Percentiles rank a stretch among this genome's conserved stretches.
Conservation (phyloP, 2,888 invertebrate species). For the Drosophila pegasa region DNA sequence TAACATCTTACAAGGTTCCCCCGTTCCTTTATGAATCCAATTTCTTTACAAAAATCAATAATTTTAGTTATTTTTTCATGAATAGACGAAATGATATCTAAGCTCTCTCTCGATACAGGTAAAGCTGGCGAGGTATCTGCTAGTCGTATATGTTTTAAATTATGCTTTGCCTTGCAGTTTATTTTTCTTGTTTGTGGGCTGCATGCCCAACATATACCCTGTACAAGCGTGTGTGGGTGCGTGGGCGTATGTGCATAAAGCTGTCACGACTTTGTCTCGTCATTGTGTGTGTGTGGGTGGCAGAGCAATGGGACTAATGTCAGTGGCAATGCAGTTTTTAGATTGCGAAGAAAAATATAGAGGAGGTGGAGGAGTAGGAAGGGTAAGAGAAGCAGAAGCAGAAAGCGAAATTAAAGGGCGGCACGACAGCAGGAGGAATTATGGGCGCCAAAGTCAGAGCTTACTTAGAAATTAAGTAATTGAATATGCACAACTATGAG, state of each 20-base stretch:
- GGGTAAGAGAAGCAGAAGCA: not conserved
- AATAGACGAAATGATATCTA: no score
- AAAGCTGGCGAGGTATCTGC: no score
- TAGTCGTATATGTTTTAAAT: not conserved
- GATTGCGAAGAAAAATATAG: not conserved
- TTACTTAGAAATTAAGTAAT: not conserved
- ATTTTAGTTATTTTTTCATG: no score
- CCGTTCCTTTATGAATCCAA: no score
- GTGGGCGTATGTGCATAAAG: slow-evolving; percentile 33
- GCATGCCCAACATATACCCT: slow-evolving; percentile 5
- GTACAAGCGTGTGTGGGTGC: slow-evolving; percentile 6
- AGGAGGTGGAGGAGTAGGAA: no score
- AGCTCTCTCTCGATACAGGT: no score
- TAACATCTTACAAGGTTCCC: no score
- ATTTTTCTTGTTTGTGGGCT: not conserved
- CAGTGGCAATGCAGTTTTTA: slow-evolving; percentile 58
- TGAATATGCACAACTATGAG: not conserved
- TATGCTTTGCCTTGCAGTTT: not conserved
- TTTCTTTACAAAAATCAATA: no score
- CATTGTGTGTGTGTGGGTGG: slow-evolving; percentile 19
- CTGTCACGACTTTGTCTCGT: slow-evolving; percentile 42
- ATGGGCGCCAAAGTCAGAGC: slow-evolving; percentile 56
- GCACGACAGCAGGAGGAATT: slow-evolving; percentile 63
- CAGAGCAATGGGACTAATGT: slow-evolving; percentile 58
- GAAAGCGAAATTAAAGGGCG: not conserved